Percentiles rank a stretch among this genome's conserved stretches.
These are phyloP conservation scores for Montifringilla adamsi DNA, from an alignment of 2,113 vertebrate genomes.

Conservation along the genomic window DNA sequence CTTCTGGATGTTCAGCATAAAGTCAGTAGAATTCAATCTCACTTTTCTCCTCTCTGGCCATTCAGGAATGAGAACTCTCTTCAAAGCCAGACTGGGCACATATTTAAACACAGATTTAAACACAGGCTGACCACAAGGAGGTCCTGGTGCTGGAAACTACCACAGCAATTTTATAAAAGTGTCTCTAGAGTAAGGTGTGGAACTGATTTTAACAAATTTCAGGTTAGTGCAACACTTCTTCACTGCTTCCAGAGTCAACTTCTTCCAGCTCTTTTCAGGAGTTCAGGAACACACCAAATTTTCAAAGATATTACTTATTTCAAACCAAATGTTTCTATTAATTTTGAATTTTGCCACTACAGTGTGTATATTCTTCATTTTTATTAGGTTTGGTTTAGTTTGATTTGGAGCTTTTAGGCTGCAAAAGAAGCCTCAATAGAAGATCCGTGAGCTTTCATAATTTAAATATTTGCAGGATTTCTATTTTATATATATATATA, in stretches of 20 bases:
- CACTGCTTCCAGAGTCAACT: neutral
- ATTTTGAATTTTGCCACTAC: neutral
- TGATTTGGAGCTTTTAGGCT: neutral
- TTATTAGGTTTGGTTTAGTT: neutral
- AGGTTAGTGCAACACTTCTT: neutral
- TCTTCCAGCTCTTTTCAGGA: neutral
- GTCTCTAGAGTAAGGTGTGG: neutral
- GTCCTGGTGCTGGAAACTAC: neutral
- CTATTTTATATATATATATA: neutral
- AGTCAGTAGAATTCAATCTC: neutral
- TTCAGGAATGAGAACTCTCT: neutral
- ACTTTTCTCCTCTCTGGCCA: neutral
- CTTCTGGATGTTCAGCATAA: neutral
- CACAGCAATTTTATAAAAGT: neutral
- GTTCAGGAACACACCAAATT: neutral
- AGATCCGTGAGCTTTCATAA: neutral
- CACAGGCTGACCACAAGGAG: neutral
- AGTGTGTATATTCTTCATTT: neutral
- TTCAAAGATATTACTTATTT: neutral
- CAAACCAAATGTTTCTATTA: neutral
- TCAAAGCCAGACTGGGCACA: neutral
- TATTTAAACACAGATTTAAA: neutral
- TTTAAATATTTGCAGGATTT: neutral
- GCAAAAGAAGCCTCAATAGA: neutral
- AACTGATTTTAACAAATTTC: neutral